Evolutionary conservation across 2,888 invertebrate species (phyloP).

Genomic region (Vannuccia rotundouncinata): DNA sequence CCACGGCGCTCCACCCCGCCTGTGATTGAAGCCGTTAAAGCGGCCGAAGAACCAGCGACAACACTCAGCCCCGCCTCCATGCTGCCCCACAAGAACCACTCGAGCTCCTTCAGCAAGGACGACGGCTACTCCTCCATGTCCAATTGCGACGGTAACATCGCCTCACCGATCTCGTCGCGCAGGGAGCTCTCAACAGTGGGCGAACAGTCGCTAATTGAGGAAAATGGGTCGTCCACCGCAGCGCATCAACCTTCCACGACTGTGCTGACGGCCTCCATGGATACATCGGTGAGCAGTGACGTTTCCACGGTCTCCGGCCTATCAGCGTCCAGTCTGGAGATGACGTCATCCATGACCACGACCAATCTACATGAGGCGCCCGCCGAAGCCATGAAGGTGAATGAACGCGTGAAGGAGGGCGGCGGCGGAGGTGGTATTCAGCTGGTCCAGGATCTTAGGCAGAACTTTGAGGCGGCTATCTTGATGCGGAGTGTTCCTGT

Average conservation of each 20-base stretch:
- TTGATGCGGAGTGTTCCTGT: not conserved
- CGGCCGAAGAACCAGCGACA: not conserved
- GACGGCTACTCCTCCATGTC: conserved; percentile 14
- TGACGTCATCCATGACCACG: not conserved
- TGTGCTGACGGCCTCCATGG: not conserved
- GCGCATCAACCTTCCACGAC: not conserved
- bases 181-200: not conserved
- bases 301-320: not conserved
- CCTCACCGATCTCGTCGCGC: not conserved
- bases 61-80: not conserved
- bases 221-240: not conserved
- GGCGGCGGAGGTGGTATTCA: not conserved
- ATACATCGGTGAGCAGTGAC: not conserved
- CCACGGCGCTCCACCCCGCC: not conserved
- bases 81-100: not conserved
- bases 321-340: not conserved
- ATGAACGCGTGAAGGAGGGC: not conserved
- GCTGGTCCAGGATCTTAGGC: not conserved
- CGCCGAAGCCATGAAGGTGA: not conserved
- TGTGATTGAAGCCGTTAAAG: not conserved
- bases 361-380: not conserved
- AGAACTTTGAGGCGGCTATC: not conserved
- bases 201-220: not conserved
- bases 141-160: not conserved
- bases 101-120: conserved; percentile 7